These are phyloP conservation scores for Helogale parvula DNA, from an alignment of 2,113 vertebrate species.

Conservation along the genomic window DNA sequence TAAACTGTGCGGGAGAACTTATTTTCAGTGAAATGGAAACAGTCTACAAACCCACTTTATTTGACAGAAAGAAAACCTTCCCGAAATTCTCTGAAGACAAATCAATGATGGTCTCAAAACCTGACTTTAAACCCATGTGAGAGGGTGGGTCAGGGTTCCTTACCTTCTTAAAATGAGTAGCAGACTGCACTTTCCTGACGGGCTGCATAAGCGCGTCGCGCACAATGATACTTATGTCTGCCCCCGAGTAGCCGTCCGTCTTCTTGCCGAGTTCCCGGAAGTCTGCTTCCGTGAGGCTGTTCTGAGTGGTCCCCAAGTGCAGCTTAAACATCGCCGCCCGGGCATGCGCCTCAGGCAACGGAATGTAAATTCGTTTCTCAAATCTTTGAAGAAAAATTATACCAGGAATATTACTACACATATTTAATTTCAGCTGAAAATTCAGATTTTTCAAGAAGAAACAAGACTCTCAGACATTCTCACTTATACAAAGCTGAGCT, in stretches of 20 bases:
- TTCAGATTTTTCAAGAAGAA: constrained; percentile 17
- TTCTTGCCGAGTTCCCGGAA: constrained; percentile 92
- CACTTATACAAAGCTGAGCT: background rate
- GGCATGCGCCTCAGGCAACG: constrained; percentile 96
- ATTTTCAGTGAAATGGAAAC: background rate
- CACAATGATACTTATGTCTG: constrained; percentile 96
- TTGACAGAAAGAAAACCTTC: background rate
- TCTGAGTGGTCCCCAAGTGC: constrained; percentile 93
- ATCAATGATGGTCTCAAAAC: background rate
- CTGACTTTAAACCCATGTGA: background rate
- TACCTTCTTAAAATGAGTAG: constrained; percentile 97
- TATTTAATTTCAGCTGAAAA: constrained; percentile 47
- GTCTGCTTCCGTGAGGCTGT: constrained; percentile 89
- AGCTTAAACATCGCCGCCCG: constrained; percentile 96
- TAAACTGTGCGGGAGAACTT: background rate
- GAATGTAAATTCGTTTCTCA: constrained; percentile 99
- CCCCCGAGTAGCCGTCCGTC: constrained; percentile 95
- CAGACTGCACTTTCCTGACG: constrained; percentile 96
- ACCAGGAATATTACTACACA: background rate
- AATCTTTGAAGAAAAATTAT: constrained; percentile 87
- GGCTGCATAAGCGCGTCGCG: constrained; percentile 98
- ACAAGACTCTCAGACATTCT: background rate
- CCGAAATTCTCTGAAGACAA: background rate
- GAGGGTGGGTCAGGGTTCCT: background rate
- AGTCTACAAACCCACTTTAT: background rate